These are phyloP conservation scores for Leucania comma DNA, from an alignment of 2,888 invertebrate genomes.

Conservation along the genomic window DNA sequence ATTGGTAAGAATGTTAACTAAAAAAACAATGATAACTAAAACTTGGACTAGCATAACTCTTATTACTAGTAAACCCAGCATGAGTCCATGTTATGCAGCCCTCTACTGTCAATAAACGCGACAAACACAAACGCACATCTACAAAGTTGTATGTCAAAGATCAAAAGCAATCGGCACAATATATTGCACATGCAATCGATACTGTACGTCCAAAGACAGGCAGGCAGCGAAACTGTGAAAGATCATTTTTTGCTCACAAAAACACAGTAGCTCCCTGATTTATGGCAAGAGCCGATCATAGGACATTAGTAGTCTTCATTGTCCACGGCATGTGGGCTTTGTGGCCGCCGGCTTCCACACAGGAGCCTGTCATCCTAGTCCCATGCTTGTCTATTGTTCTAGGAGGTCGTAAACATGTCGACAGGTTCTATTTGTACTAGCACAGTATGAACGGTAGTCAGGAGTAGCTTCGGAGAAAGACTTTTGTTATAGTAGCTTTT, in stretches of 20 bases:
- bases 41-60: slow-evolving; percentile 16
- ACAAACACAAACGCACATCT: slow-evolving; percentile 25
- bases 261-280: slow-evolving; percentile 81
- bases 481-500: slow-evolving; percentile 43
- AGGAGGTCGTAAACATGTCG: slow-evolving; percentile 85
- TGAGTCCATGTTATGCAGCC: slow-evolving; percentile 22
- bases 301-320: slow-evolving; percentile 87
- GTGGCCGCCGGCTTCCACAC: slow-evolving; percentile 73
- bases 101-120: slow-evolving; percentile 34
- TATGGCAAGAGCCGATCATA: slow-evolving; percentile 88
- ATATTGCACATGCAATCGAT: slow-evolving; percentile 58
- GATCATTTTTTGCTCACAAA: slow-evolving; percentile 71
- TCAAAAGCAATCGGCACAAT: slow-evolving; percentile 52
- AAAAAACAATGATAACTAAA: neutral
- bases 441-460: slow-evolving; percentile 74
- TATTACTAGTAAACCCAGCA: slow-evolving; percentile 41
- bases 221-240: slow-evolving; percentile 59
- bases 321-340: slow-evolving; percentile 86
- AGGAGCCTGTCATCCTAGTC: slow-evolving; percentile 60
- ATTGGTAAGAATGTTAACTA: neutral
- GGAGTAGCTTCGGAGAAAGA: slow-evolving; percentile 71
- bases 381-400: slow-evolving; percentile 79
- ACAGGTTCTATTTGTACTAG: slow-evolving; percentile 81
- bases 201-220: slow-evolving; percentile 64
- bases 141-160: slow-evolving; percentile 40